These are phyloP conservation scores for Lagopus leucura DNA, from an alignment of 2,113 vertebrate species.

Conservation along the genomic window DNA sequence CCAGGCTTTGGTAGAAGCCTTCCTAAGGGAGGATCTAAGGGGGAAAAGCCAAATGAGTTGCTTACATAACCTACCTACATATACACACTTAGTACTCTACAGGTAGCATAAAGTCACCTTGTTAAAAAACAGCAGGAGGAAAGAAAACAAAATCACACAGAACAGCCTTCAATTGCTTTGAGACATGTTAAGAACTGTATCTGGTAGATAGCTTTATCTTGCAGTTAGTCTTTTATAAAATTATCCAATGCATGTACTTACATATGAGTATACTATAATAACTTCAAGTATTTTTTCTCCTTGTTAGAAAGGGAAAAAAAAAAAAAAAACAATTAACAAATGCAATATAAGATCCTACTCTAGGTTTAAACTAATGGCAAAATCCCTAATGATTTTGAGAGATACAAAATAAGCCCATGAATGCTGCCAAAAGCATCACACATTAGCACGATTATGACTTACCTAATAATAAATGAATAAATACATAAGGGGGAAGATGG, in stretches of 20 bases:
- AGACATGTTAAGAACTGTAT: neutral
- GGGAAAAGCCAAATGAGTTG: conserved; percentile 43
- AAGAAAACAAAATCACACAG: conserved; percentile 39
- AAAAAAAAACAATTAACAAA: neutral
- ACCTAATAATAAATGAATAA: neutral
- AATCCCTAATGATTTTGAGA: neutral
- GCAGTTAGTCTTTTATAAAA: neutral
- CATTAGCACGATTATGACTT: neutral
- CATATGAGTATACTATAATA: neutral
- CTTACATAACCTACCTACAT: neutral
- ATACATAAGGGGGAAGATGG: neutral
- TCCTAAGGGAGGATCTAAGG: conserved; percentile 15
- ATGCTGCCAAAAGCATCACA: neutral
- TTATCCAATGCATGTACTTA: neutral
- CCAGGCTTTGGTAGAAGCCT: conserved; percentile 22
- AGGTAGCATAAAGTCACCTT: neutral
- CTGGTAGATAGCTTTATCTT: neutral
- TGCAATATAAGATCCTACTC: neutral
- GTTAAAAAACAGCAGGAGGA: neutral
- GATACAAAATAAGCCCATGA: neutral
- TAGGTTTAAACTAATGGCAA: neutral
- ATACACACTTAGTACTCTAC: conserved; percentile 40
- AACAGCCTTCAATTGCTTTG: conserved; percentile 11
- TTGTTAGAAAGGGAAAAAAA: neutral
- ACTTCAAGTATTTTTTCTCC: neutral